Evolutionary conservation across 2,113 vertebrate genomes (phyloP).

Genomic region (Mesoclemmys tuberculata): DNA sequence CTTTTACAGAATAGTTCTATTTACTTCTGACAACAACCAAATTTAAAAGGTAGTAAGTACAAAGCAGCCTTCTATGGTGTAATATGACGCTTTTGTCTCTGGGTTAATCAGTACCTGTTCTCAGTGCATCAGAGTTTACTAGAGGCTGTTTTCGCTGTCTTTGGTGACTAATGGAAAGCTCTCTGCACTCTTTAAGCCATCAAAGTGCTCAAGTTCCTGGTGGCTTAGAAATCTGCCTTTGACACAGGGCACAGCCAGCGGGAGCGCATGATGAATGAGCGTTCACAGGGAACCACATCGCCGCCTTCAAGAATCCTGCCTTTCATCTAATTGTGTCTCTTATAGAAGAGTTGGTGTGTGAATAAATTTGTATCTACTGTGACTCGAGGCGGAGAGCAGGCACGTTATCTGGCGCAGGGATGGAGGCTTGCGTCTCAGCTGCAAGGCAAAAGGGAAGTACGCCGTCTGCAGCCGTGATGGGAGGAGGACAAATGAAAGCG

Average conservation of each 20-base stretch:
- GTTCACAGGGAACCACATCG: background rate
- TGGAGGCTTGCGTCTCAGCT: background rate
- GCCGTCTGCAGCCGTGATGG: background rate
- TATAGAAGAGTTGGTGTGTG: background rate
- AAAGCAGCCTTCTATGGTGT: background rate
- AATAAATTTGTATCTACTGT: background rate
- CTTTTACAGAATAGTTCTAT: background rate
- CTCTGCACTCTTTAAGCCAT: background rate
- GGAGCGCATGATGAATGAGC: constrained; percentile 39
- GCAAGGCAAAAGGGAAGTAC: constrained; percentile 2
- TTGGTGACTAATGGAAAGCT: constrained; percentile 7
- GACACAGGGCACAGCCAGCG: background rate
- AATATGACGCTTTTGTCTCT: background rate
- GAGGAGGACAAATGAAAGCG: background rate
- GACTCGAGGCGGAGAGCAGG: background rate
- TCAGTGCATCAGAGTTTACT: constrained; percentile 45
- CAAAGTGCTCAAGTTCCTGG: background rate
- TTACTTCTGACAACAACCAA: background rate
- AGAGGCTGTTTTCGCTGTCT: constrained; percentile 17
- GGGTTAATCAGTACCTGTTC: constrained; percentile 42
- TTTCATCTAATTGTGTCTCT: constrained; percentile 6
- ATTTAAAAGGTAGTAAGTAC: background rate
- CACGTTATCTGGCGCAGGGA: background rate
- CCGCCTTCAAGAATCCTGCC: constrained; percentile 13
- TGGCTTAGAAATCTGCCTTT: constrained; percentile 51